Conservation (phyloP, 2,888 invertebrate species). For the Congeria kusceri region DNA sequence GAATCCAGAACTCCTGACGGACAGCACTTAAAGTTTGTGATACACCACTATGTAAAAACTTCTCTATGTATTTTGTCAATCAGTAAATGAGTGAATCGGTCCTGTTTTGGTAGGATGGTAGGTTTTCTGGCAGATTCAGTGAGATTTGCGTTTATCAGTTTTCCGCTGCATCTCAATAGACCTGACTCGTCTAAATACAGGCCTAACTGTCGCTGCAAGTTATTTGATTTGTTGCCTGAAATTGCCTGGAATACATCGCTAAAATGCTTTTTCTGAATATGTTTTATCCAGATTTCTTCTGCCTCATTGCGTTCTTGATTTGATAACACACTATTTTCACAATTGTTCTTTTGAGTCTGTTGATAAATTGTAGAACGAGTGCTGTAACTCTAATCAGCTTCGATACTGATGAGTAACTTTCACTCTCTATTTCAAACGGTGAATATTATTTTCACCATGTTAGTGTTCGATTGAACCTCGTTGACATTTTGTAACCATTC, state of each 20-base stretch:
- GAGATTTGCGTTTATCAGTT: conserved; percentile 25
- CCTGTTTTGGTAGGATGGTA: conserved; percentile 17
- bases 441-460: neutral
- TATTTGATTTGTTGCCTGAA: neutral
- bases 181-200: conserved; percentile 14
- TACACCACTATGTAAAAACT: conserved; percentile 21
- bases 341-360: conserved; percentile 2
- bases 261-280: conserved; percentile 16
- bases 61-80: neutral
- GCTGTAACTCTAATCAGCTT: conserved; percentile 31
- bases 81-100: neutral
- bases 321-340: neutral
- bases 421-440: conserved; percentile 27
- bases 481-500: neutral
- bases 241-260: conserved; percentile 8
- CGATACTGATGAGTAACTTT: conserved; percentile 23
- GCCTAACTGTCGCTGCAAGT: conserved; percentile 21
- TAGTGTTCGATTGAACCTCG: neutral
- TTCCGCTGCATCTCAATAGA: conserved; percentile 9
- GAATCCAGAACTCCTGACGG: conserved; percentile 25
- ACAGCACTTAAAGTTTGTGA: conserved; percentile 10
- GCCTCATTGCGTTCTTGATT: conserved; percentile 17
- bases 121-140: conserved; percentile 25
- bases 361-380: conserved; percentile 13
- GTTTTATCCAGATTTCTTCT: conserved; percentile 17